A percentile compares a stretch with the other conserved stretches of the same genome.
Conservation (phyloP, 2,888 invertebrate genomes). For the Nephrocerus scutellatus region DNA sequence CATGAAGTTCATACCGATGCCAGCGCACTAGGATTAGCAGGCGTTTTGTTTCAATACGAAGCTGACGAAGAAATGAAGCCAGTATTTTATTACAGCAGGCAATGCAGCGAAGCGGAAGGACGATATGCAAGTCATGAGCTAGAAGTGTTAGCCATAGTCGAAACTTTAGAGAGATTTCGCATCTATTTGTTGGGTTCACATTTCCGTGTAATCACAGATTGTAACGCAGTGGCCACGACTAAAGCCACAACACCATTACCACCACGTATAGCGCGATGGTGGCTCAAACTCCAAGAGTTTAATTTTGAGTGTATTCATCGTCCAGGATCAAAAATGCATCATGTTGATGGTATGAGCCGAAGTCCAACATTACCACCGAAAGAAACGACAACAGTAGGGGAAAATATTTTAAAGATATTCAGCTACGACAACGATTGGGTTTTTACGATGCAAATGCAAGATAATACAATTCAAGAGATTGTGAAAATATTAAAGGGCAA, state of each 20-base stretch:
- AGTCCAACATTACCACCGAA: too few relatives aligned
- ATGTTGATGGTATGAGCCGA: slow-evolving; percentile 35
- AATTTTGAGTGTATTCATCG: slow-evolving; percentile 21
- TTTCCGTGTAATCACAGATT: slow-evolving; percentile 35
- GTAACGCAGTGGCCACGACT: slow-evolving; percentile 30
- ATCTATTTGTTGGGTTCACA: slow-evolving; percentile 33
- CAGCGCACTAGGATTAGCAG: slow-evolving; percentile 28
- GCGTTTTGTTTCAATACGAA: slow-evolving; percentile 31
- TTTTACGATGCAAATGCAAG: too few relatives aligned
- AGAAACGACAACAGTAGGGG: too few relatives aligned
- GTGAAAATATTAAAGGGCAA: background rate
- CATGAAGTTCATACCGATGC: slow-evolving; percentile 34
- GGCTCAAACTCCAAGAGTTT: slow-evolving; percentile 23
- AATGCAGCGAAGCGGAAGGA: too few relatives aligned
- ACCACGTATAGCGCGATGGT: slow-evolving; percentile 31
- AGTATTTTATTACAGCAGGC: slow-evolving; percentile 32
- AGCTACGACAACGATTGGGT: too few relatives aligned
- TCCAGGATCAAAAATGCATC: slow-evolving; percentile 26
- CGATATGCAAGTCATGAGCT: slow-evolving; percentile 39
- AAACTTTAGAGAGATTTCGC: slow-evolving; percentile 31
- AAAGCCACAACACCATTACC: slow-evolving; percentile 26
- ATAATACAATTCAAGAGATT: too few relatives aligned
- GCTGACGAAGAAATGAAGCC: slow-evolving; percentile 18
- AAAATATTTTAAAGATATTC: too few relatives aligned
- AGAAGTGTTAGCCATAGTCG: slow-evolving; percentile 37